Evolutionary conservation across 2,113 vertebrate species (phyloP).

Genomic region (Murina feae): DNA sequence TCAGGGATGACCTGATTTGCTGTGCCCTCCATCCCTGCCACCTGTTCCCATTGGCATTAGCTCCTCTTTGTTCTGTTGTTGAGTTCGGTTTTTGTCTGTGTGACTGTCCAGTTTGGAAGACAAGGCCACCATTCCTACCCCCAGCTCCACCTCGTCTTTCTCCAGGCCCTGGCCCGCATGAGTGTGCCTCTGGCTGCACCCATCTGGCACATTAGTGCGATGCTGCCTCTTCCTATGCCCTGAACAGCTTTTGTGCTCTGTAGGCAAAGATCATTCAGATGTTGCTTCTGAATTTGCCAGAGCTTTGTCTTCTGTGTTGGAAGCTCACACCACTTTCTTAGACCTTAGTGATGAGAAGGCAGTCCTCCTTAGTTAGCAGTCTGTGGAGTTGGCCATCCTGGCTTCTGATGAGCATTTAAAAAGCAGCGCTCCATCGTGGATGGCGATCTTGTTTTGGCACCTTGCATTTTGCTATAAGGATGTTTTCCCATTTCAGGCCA

Average conservation of each 20-base stretch:
- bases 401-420: conserved; percentile 33
- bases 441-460: neutral
- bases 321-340: neutral
- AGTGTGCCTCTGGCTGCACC: neutral
- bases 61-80: neutral
- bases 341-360: neutral
- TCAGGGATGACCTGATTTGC: conserved; percentile 31
- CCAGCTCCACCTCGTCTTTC: neutral
- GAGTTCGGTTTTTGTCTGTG: neutral
- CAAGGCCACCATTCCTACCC: neutral
- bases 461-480: conserved; percentile 12
- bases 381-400: neutral
- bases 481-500: neutral
- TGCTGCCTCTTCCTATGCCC: neutral
- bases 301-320: neutral
- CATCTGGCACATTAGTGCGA: accelerated
- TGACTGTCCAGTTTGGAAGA: conserved; percentile 2
- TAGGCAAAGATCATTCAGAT: neutral
- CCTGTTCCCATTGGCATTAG: neutral
- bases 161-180: conserved; percentile 31
- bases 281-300: conserved; percentile 25
- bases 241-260: neutral
- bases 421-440: neutral
- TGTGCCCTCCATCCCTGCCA: neutral
- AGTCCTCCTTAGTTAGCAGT: neutral